Evolutionary conservation across 2,113 vertebrate species (phyloP), one percentile per base, ranked within the genome.

Genomic region (Calypte anna): DNA sequence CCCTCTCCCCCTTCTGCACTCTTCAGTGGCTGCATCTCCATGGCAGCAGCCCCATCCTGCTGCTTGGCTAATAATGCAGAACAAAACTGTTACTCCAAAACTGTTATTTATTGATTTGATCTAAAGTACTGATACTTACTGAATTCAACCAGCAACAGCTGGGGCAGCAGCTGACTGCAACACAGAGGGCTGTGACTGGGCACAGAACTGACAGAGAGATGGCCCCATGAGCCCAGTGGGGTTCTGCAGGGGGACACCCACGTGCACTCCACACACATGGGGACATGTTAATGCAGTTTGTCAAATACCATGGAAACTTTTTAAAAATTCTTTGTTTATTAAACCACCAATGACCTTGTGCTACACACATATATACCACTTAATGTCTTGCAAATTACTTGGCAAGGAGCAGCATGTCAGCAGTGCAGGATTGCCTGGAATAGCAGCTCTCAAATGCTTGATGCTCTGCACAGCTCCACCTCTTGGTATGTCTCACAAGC

Each of bases 11-110:
- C 99, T 97, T 99, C 99, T 0, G 99, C 99, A 9, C 99, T 99
- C 98, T 99, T 99, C 88, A 99, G 98, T 6, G 99, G 99, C 93
- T 99, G 99, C 99, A 99, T 99, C 97, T 99, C 99, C 99, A 99
- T 99, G 81, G 99, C 99, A 40, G 99, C 99, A 28, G 99, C 99
- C 51, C 99, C 99, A 12, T 99, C 99, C 97, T 99, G 99, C 96
- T 99, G 99, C 97, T 99, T 99, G 93, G 99, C 99, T 99, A 98
- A 24, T 40, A 93, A 88, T 12, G 88, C 92, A 98, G 86, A 97
- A 90, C 61, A 92, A 12, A 84, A 89, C 20, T 1, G 40, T 95
- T 87, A 97, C 66, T 89, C 77, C 87, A 67, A 23, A 90, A 79
- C 13, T 10, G 3, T 14, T 5, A 3, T 2, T 15, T 59, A 15